A percentile compares a stretch with the other conserved stretches of the same genome.
Evolutionary conservation across 2,888 invertebrate species (phyloP).

Genomic region (Parnassius orleans): DNA sequence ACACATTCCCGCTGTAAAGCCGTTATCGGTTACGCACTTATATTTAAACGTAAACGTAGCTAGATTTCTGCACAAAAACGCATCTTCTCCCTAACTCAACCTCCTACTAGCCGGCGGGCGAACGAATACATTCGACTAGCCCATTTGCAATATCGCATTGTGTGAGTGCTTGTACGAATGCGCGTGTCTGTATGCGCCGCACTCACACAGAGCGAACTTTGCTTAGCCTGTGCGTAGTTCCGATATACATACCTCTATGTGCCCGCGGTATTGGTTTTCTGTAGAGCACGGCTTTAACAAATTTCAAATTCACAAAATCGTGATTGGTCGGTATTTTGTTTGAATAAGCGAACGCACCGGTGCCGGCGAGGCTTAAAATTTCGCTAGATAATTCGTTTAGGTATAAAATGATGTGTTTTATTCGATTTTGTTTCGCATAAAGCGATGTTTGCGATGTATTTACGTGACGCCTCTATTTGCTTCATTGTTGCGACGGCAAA

Average conservation of each 20-base stretch:
- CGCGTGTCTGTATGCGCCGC: constrained; percentile 35
- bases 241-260: constrained; percentile 51
- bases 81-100: constrained; percentile 67
- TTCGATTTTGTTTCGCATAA: constrained; percentile 57
- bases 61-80: constrained; percentile 77
- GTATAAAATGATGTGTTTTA: constrained; percentile 69
- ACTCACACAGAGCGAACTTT: constrained; percentile 56
- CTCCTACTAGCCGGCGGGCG: constrained; percentile 62
- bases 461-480: constrained; percentile 28
- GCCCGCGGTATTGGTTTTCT: constrained; percentile 76
- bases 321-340: constrained; percentile 79
- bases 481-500: constrained; percentile 42
- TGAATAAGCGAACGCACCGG: constrained; percentile 65
- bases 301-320: constrained; percentile 80
- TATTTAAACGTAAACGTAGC: constrained; percentile 70
- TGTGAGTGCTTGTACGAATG: constrained; percentile 65
- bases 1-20: constrained; percentile 35
- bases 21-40: constrained; percentile 70
- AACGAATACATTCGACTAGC: constrained; percentile 80
- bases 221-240: constrained; percentile 77
- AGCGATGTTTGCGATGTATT: constrained; percentile 51
- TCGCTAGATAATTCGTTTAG: constrained; percentile 71
- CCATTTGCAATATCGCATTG: constrained; percentile 78
- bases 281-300: constrained; percentile 75
- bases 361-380: constrained; percentile 57